phyloP scores from a whole-genome alignment of 2,113 vertebrate species.

The Forbesichthys papilliferus region DNA sequence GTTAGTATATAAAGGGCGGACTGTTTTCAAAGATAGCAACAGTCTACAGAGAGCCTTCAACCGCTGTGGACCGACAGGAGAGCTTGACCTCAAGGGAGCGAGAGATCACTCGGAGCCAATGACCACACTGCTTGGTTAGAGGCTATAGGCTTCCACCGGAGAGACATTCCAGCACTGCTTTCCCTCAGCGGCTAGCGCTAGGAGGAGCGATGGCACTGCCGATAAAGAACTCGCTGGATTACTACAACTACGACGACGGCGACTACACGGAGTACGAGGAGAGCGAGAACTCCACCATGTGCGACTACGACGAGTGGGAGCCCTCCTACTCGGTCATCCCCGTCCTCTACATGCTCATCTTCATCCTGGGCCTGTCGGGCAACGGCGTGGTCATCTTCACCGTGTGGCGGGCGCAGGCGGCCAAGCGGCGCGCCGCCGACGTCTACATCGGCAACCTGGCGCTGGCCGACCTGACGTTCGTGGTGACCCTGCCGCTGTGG shows the following conservation, averaged over 20 bases:
- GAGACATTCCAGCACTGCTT: not conserved
- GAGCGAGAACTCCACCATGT: constrained; percentile 61
- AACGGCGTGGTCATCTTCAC: constrained; percentile 86
- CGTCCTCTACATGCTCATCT: constrained; percentile 85
- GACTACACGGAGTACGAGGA: constrained; percentile 65
- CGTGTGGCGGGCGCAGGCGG: constrained; percentile 78
- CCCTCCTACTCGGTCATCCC: constrained; percentile 83
- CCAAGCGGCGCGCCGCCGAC: constrained; percentile 77
- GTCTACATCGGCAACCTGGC: constrained; percentile 86
- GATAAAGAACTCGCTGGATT: constrained; percentile 26
- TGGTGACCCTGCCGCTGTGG: constrained; percentile 85
- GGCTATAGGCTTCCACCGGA: not conserved
- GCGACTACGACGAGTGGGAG: constrained; percentile 79
- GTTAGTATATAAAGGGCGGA: constrained; percentile 65
- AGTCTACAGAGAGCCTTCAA: constrained; percentile 39
- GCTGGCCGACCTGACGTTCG: constrained; percentile 85
- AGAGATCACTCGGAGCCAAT: not conserved
- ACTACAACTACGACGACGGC: constrained; percentile 61
- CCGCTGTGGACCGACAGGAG: constrained; percentile 10
- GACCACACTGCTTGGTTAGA: not conserved
- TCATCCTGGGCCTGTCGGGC: constrained; percentile 84
- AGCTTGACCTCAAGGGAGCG: not conserved
- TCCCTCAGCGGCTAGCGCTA: not conserved
- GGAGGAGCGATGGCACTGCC: constrained; percentile 43
- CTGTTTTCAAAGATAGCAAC: constrained; percentile 40